Conservation (phyloP, 2,797 vertebrate genomes). For the Glossophaga mutica region DNA sequence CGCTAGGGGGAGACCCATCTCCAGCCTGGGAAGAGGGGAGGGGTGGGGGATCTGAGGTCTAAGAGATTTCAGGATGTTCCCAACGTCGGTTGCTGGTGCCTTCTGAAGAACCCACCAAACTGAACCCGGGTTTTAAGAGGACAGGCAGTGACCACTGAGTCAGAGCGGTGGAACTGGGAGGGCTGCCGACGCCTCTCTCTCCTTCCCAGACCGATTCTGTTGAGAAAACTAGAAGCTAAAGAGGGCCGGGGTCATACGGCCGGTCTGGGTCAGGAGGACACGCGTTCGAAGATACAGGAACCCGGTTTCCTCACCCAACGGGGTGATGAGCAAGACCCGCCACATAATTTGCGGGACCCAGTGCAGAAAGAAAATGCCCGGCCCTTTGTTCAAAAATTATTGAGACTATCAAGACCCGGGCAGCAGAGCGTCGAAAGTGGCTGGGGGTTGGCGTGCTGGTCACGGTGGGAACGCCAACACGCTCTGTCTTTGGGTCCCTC, state of each 20-base stretch:
- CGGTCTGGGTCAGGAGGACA: not conserved
- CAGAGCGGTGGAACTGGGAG: not conserved
- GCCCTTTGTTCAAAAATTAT: not conserved
- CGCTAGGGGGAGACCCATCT: slow-evolving; percentile 61
- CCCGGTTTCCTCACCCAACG: not conserved
- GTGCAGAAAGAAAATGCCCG: not conserved
- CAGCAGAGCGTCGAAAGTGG: not conserved
- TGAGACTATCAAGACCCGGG: not conserved
- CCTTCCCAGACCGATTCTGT: not conserved
- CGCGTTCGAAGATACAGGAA: not conserved
- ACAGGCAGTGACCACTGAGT: not conserved
- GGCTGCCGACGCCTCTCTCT: not conserved
- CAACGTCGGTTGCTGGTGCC: not conserved
- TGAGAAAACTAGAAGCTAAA: not conserved
- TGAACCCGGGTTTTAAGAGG: not conserved
- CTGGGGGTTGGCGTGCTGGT: not conserved
- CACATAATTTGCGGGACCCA: not conserved
- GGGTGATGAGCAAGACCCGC: not conserved
- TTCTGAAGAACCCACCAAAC: not conserved
- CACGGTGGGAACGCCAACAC: not conserved
- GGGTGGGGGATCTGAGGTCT: not conserved
- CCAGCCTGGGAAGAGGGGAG: not conserved
- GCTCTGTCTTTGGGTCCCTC: not conserved
- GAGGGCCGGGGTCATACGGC: not conserved
- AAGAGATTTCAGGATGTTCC: not conserved